phyloP scores from a whole-genome alignment of 2,888 invertebrate species.

The Hypomecis atomaria region DNA sequence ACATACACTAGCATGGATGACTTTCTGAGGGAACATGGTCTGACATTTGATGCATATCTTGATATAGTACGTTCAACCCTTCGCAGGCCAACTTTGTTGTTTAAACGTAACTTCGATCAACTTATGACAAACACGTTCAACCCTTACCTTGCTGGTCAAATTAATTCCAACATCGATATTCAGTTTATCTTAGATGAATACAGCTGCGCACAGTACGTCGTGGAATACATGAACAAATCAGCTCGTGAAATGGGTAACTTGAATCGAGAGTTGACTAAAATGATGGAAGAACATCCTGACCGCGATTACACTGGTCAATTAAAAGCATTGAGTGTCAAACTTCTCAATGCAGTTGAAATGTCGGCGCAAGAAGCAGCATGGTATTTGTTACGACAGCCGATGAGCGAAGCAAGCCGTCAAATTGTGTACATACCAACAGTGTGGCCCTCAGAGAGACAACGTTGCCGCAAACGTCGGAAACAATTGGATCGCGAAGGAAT shows the following conservation, averaged over 20 bases:
- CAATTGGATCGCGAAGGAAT: conserved; percentile 50
- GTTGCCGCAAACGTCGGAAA: conserved; percentile 44
- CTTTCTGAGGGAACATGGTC: conserved; percentile 47
- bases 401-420: conserved; percentile 54
- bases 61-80: conserved; percentile 51
- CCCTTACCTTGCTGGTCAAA: conserved; percentile 51
- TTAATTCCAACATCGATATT: conserved; percentile 51
- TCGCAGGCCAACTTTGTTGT: conserved; percentile 49
- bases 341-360: conserved; percentile 63
- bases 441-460: conserved; percentile 61
- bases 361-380: conserved; percentile 69
- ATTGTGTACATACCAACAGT: conserved; percentile 59
- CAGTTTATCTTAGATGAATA: conserved; percentile 54
- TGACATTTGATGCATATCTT: conserved; percentile 51
- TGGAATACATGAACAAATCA: conserved; percentile 62
- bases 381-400: conserved; percentile 66
- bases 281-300: conserved; percentile 50
- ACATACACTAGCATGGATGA: conserved; percentile 52
- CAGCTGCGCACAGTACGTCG: conserved; percentile 54
- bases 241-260: conserved; percentile 58
- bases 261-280: conserved; percentile 49
- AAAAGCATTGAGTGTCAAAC: conserved; percentile 45
- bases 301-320: conserved; percentile 39
- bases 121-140: conserved; percentile 59
- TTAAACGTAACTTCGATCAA: conserved; percentile 54